Evolutionary conservation across 2,113 vertebrate genomes (phyloP).

Genomic region (Stegostoma tigrinum): DNA sequence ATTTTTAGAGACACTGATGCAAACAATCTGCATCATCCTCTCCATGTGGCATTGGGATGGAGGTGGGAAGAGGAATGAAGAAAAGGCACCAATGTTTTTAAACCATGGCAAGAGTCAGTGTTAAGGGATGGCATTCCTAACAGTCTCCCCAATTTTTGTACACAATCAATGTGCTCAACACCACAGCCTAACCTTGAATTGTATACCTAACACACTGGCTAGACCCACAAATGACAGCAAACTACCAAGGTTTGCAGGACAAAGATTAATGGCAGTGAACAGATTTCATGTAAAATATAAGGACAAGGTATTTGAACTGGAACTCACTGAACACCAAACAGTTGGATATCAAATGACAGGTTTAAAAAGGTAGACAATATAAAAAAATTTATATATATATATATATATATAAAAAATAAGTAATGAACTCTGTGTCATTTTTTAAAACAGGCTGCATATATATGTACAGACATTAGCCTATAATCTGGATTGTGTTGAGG

Average conservation of each 20-base stretch:
- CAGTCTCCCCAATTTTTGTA: not conserved
- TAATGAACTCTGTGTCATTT: not conserved
- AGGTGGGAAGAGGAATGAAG: not conserved
- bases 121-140: not conserved
- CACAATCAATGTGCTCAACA: not conserved
- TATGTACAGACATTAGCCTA: not conserved
- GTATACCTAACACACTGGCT: not conserved
- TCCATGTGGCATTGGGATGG: not conserved
- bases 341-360: conserved; percentile 27
- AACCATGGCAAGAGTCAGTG: not conserved
- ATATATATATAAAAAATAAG: conserved; percentile 33
- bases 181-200: not conserved
- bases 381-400: not conserved
- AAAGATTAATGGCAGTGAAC: not conserved
- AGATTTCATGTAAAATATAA: not conserved
- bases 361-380: conserved; percentile 36
- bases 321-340: not conserved
- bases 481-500: not conserved
- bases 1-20: not conserved
- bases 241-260: not conserved
- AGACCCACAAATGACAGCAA: not conserved
- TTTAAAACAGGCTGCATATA: conserved; percentile 8
- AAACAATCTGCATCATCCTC: not conserved
- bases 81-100: not conserved
- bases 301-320: not conserved